phyloP scores from a whole-genome alignment of 2,888 invertebrate species.

The Trisateles emortualis region DNA sequence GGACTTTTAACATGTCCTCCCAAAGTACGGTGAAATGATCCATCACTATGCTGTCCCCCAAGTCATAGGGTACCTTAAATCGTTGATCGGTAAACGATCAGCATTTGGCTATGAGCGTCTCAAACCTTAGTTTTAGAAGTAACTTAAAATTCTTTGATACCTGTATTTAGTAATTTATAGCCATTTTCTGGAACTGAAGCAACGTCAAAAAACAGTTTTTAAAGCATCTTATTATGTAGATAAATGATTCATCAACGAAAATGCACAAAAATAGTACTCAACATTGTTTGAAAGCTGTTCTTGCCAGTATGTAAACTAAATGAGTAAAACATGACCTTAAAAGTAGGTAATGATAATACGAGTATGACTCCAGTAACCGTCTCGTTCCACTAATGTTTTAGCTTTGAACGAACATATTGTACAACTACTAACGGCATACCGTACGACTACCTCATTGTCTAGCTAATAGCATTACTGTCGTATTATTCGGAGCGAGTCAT shows the following conservation, averaged over 20 bases:
- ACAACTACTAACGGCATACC: slow-evolving; percentile 43
- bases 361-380: slow-evolving; percentile 17
- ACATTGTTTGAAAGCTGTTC: slow-evolving; percentile 25
- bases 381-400: slow-evolving; percentile 24
- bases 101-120: too few relatives aligned
- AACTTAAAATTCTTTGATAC: slow-evolving; percentile 20
- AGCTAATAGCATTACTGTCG: slow-evolving; percentile 54
- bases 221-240: too few relatives aligned
- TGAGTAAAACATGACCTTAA: slow-evolving; percentile 30
- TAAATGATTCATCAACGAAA: slow-evolving; percentile 3
- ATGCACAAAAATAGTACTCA: slow-evolving; percentile 35
- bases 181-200: too few relatives aligned
- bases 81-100: too few relatives aligned
- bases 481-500: slow-evolving; percentile 57
- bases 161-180: too few relatives aligned
- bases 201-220: too few relatives aligned
- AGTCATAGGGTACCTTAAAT: too few relatives aligned
- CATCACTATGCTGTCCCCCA: too few relatives aligned
- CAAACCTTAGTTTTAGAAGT: too few relatives aligned
- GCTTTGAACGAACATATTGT: slow-evolving; percentile 36
- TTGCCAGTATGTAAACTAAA: slow-evolving; percentile 3
- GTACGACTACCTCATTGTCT: slow-evolving; percentile 39
- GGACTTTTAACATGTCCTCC: too few relatives aligned
- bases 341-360: slow-evolving; percentile 27
- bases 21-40: too few relatives aligned